A percentile compares a stretch with the other conserved stretches of the same genome.
phyloP scores from a whole-genome alignment of 2,888 invertebrate genomes.

The Pseudoips prasinana region DNA sequence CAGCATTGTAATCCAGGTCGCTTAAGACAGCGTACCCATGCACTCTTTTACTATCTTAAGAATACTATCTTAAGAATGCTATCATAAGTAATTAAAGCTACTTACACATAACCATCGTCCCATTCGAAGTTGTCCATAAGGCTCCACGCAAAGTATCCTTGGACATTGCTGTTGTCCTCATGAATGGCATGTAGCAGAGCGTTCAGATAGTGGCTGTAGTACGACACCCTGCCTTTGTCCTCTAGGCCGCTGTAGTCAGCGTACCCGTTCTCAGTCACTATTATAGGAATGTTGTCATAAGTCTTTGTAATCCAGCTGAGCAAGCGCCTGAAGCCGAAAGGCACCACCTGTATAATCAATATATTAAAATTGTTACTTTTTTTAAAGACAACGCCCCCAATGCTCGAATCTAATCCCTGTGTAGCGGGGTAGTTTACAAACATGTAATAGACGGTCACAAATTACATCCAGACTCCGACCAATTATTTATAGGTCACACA shows the following conservation, averaged over 20 bases:
- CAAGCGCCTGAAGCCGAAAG: constrained; percentile 81
- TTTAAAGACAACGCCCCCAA: no score
- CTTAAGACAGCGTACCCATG: no score
- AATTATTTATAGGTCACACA: no score
- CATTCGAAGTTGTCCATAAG: constrained; percentile 93
- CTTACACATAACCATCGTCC: constrained; percentile 88
- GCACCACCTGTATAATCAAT: constrained; percentile 71
- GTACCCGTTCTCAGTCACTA: constrained; percentile 81
- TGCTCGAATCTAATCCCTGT: no score
- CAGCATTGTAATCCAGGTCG: no score
- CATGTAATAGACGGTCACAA: no score
- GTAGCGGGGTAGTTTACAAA: no score
- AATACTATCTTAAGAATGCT: no score
- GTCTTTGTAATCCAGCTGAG: constrained; percentile 78
- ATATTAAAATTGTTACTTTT: no score
- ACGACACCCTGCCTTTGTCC: constrained; percentile 79
- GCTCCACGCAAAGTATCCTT: constrained; percentile 90
- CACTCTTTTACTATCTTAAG: no score
- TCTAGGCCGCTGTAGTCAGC: constrained; percentile 77
- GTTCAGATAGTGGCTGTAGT: constrained; percentile 78
- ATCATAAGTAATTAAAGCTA: no score
- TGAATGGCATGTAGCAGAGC: constrained; percentile 74
- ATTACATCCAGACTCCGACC: no score
- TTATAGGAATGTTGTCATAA: constrained; percentile 77
- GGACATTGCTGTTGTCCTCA: constrained; percentile 83